phyloP scores from a whole-genome alignment of 2,888 invertebrate species.

The Merodon equestris region DNA sequence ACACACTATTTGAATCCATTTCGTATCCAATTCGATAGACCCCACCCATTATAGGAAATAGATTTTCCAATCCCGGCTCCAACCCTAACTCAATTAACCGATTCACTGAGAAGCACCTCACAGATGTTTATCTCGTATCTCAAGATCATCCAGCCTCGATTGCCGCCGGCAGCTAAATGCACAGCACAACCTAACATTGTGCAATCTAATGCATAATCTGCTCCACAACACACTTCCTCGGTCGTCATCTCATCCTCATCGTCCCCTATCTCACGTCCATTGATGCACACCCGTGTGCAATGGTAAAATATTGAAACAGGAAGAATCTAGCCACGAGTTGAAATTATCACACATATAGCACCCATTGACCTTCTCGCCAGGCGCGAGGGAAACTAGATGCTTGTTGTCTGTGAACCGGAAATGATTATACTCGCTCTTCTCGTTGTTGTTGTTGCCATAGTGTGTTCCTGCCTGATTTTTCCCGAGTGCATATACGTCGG shows the following conservation, averaged over 20 bases:
- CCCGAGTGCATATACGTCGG: background rate
- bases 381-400: background rate
- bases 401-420: conserved; percentile 61
- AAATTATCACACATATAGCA: conserved; percentile 69
- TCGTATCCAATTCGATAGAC: conserved; percentile 59
- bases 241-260: background rate
- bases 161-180: conserved; percentile 46
- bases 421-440: conserved; percentile 48
- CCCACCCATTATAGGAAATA: conserved; percentile 66
- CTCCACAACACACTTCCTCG: conserved; percentile 20
- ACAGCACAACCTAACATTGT: conserved; percentile 44
- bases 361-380: conserved; percentile 64
- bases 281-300: background rate
- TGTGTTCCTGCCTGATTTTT: background rate
- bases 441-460: background rate
- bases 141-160: conserved; percentile 59
- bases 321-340: conserved; percentile 65
- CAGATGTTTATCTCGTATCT: conserved; percentile 47
- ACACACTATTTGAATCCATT: conserved; percentile 57
- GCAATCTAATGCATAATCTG: conserved; percentile 58
- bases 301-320: conserved; percentile 41
- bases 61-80: conserved; percentile 40
- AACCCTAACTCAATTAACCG: conserved; percentile 63
- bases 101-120: conserved; percentile 30
- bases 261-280: conserved; percentile 8